Evolutionary conservation across 2,888 invertebrate species (phyloP).

Genomic region (Acrocera orbiculus): DNA sequence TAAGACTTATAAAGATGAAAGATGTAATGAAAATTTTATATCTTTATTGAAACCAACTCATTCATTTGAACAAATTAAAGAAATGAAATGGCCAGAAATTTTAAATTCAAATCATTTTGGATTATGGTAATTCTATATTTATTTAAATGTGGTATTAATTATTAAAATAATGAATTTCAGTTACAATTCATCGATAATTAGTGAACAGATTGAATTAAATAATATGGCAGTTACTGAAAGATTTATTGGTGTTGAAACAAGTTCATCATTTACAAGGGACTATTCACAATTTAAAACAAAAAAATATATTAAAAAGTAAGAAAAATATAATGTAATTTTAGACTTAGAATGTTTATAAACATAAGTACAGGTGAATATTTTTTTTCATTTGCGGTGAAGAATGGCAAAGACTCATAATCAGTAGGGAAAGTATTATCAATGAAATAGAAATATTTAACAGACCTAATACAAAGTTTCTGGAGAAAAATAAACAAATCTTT

Average conservation of each 20-base stretch:
- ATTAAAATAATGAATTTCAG: conserved; percentile 32
- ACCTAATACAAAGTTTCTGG: no score
- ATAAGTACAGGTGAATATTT: no score
- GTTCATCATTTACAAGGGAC: conserved; percentile 35
- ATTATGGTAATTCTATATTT: conserved; percentile 42
- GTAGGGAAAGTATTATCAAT: no score
- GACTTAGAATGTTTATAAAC: no score
- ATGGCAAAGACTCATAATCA: no score
- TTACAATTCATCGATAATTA: conserved; percentile 48
- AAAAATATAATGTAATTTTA: conserved; percentile 30
- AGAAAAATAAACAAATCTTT: no score
- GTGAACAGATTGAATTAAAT: conserved; percentile 52
- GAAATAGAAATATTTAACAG: no score
- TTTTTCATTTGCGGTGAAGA: no score
- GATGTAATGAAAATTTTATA: conserved; percentile 5
- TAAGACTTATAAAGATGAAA: neutral
- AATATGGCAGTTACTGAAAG: conserved; percentile 48
- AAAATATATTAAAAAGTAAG: conserved; percentile 39
- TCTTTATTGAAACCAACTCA: conserved; percentile 23
- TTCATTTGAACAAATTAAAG: conserved; percentile 19
- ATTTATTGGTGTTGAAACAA: conserved; percentile 58
- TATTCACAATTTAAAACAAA: conserved; percentile 43
- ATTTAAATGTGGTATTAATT: neutral
- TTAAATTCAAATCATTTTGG: conserved; percentile 47
- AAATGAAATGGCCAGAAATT: conserved; percentile 40